phyloP scores from a whole-genome alignment of 2,888 invertebrate genomes.

The Melanotus villosus region DNA sequence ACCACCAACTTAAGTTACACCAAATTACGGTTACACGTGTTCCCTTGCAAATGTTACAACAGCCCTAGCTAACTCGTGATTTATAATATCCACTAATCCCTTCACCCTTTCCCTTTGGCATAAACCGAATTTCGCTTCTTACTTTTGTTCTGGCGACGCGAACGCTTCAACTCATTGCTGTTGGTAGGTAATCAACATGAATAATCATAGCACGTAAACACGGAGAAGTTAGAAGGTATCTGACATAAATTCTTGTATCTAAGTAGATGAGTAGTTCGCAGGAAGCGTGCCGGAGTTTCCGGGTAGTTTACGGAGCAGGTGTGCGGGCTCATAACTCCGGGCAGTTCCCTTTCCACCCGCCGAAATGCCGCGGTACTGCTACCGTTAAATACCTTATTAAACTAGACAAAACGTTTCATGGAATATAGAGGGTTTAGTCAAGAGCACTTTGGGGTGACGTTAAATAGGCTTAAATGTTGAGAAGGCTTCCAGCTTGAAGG shows the following conservation, averaged over 20 bases:
- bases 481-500: neutral
- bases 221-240: conserved; percentile 36
- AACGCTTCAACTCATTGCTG: conserved; percentile 15
- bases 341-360: conserved; percentile 32
- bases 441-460: conserved; percentile 10
- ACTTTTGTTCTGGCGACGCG: conserved; percentile 14
- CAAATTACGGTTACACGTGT: conserved; percentile 45
- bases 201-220: conserved; percentile 43
- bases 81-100: conserved; percentile 31
- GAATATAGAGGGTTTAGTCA: conserved; percentile 21
- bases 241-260: conserved; percentile 42
- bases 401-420: conserved; percentile 20
- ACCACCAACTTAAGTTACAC: conserved; percentile 42
- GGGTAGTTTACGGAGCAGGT: conserved; percentile 44
- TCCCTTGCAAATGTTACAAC: conserved; percentile 42
- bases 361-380: conserved; percentile 22
- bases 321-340: conserved; percentile 40
- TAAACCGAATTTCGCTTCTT: conserved; percentile 17
- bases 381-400: conserved; percentile 36
- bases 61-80: conserved; percentile 38
- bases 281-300: conserved; percentile 41
- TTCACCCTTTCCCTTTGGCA: conserved; percentile 7
- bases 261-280: conserved; percentile 40
- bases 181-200: conserved; percentile 37
- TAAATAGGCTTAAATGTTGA: neutral